Conservation (phyloP, 1,140 invertebrate genomes). For the Conus betulinus region DNA sequence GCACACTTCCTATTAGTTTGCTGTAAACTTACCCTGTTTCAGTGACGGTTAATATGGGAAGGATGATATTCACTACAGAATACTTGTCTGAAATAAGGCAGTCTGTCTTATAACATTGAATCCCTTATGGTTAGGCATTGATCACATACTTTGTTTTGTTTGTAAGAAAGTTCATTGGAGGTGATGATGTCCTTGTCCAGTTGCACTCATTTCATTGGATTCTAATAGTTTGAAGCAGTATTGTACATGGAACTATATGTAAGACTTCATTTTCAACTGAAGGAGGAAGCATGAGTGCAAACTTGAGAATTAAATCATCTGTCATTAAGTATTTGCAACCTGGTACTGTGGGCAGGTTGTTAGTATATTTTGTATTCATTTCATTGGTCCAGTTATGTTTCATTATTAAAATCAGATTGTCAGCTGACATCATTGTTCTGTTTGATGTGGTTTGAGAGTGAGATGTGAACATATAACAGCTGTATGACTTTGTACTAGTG, state of each 20-base stretch:
- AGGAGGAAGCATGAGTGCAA: background rate
- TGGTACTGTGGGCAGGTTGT: background rate
- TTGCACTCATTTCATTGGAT: background rate
- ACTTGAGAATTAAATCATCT: background rate
- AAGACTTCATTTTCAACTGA: background rate
- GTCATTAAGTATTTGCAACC: background rate
- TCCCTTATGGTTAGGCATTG: background rate
- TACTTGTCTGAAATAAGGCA: background rate
- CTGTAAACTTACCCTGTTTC: too few relatives aligned
- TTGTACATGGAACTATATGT: too few relatives aligned
- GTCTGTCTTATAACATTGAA: background rate
- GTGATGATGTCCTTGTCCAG: background rate
- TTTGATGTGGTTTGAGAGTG: background rate
- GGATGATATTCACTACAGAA: too few relatives aligned
- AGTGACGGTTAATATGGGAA: too few relatives aligned
- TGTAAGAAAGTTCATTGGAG: too few relatives aligned
- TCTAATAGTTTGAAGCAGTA: background rate
- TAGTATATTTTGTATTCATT: background rate
- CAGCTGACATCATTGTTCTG: background rate
- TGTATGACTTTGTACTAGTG: too few relatives aligned
- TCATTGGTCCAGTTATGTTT: background rate
- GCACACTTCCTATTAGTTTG: too few relatives aligned
- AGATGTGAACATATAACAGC: too few relatives aligned
- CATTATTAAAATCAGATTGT: slow-evolving; percentile 12
- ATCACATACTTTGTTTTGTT: background rate